Conservation (phyloP, 1,140 invertebrate species). For the Neoseiulus cucumeris region DNA sequence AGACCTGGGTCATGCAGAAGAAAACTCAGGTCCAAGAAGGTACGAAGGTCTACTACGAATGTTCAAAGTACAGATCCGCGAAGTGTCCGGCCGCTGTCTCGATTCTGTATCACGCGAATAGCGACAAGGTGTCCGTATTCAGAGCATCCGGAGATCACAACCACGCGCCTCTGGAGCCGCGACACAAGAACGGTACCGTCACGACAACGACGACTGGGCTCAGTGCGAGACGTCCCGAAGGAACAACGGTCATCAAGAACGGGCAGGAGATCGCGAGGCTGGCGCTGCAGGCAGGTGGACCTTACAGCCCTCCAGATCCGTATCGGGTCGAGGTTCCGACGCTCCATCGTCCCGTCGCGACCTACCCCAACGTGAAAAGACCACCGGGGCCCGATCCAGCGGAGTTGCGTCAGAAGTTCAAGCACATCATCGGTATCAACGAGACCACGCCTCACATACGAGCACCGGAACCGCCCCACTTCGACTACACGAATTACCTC, state of each 20-base stretch:
- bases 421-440: background rate
- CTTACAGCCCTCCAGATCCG: background rate
- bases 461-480: background rate
- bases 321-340: background rate
- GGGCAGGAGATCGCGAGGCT: background rate
- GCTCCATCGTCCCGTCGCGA: background rate
- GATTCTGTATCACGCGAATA: background rate
- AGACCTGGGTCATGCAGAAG: conserved; percentile 7
- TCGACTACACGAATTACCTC: background rate
- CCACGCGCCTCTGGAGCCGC: conserved; percentile 1
- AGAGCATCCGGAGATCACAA: conserved; percentile 2
- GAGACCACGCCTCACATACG: background rate
- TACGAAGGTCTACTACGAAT: conserved; percentile 7
- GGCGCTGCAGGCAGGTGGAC: background rate
- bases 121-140: background rate
- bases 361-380: background rate
- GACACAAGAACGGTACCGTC: background rate
- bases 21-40: conserved; percentile 8
- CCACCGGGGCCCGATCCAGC: background rate
- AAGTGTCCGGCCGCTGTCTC: conserved; percentile 1
- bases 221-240: background rate
- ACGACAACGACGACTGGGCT: background rate
- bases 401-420: background rate
- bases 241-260: background rate
- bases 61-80: background rate